phyloP scores from a whole-genome alignment of 2,113 vertebrate genomes.

The Nipponia nippon region DNA sequence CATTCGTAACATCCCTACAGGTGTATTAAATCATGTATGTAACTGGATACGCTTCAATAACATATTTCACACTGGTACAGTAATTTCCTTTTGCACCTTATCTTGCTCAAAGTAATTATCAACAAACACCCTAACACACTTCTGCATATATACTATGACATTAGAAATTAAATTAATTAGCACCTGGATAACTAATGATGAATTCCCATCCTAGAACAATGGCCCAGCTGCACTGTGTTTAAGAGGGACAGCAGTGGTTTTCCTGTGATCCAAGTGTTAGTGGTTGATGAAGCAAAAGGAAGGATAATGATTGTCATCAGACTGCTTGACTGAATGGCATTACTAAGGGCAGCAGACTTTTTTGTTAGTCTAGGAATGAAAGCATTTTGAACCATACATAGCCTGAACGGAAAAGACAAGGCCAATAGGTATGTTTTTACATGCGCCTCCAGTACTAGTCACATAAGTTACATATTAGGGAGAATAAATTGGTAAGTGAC shows the following conservation, averaged over 20 bases:
- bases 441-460: neutral
- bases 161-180: slow-evolving; percentile 4
- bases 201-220: neutral
- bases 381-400: neutral
- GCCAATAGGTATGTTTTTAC: neutral
- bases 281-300: neutral
- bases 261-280: neutral
- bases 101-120: neutral
- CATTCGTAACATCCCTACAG: neutral
- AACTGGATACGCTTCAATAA: neutral
- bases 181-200: neutral
- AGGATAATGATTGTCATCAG: neutral
- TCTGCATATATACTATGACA: neutral
- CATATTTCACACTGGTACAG: neutral
- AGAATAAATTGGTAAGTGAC: neutral
- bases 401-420: neutral
- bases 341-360: neutral
- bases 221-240: neutral
- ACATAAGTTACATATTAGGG: neutral
- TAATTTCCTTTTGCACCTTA: neutral
- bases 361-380: neutral
- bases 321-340: neutral
- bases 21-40: neutral
- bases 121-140: neutral
- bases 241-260: neutral